Percentiles rank a stretch among this genome's conserved stretches.
phyloP scores from a whole-genome alignment of 1,140 invertebrate species.

The Psix sp. region DNA sequence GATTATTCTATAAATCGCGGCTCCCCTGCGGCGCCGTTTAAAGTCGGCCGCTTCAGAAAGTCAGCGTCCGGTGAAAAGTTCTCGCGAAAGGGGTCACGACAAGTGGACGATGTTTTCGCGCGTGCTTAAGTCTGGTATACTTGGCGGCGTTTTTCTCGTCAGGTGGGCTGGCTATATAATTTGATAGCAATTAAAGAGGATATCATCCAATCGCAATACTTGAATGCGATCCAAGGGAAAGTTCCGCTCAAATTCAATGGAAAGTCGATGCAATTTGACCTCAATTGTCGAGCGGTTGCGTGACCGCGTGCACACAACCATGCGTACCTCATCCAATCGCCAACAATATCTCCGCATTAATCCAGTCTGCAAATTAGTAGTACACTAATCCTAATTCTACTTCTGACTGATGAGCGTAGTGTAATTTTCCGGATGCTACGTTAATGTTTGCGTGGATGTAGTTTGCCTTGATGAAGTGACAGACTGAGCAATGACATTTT shows the following conservation, averaged over 20 bases:
- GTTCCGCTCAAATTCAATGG: conserved; percentile 51
- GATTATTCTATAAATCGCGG: too few species aligned
- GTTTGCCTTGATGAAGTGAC: too few species aligned
- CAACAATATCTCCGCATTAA: conserved; percentile 22
- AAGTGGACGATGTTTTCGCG: too few species aligned
- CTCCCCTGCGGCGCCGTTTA: too few species aligned
- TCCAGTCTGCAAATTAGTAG: conserved; percentile 14
- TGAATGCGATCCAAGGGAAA: conserved; percentile 43
- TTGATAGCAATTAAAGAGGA: conserved; percentile 51
- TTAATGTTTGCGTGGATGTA: too few species aligned
- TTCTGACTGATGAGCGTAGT: too few species aligned
- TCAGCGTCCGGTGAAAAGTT: too few species aligned
- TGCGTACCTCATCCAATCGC: conserved; percentile 29
- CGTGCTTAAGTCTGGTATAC: too few species aligned
- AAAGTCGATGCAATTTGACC: conserved; percentile 56
- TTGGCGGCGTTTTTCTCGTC: conserved; percentile 25
- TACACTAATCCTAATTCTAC: conserved; percentile 7
- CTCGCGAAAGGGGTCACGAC: too few species aligned
- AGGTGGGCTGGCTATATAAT: conserved; percentile 40
- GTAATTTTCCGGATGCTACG: too few species aligned
- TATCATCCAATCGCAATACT: conserved; percentile 42
- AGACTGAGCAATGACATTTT: too few species aligned
- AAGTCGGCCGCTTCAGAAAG: too few species aligned
- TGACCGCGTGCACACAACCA: conserved; percentile 30
- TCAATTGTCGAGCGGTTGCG: conserved; percentile 44